phyloP scores from a whole-genome alignment of 2,113 vertebrate species.

The Sorex araneus region DNA sequence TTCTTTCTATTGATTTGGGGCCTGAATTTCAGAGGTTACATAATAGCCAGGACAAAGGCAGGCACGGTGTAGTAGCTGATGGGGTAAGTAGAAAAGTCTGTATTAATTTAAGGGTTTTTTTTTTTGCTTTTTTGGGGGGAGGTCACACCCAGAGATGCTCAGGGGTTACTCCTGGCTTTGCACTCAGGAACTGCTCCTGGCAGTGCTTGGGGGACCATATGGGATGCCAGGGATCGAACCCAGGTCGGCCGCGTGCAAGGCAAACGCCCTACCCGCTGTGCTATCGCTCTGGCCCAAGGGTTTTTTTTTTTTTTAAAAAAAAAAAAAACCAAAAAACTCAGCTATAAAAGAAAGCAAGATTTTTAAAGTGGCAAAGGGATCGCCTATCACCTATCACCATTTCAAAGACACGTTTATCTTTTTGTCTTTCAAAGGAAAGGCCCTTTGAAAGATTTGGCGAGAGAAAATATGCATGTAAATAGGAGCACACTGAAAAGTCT shows the following conservation, averaged over 20 bases:
- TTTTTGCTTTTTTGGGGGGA: too few species aligned
- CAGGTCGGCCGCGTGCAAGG: too few species aligned
- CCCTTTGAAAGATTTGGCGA: conserved; percentile 84
- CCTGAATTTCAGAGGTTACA: conserved; percentile 46
- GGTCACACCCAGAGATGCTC: too few species aligned
- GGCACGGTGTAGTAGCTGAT: too few species aligned
- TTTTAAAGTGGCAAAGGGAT: conserved; percentile 84
- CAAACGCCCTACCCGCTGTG: too few species aligned
- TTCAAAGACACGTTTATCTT: conserved; percentile 88
- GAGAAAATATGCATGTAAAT: conserved; percentile 86
- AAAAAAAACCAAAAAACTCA: conserved; percentile 76
- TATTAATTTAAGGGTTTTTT: conserved; percentile 85
- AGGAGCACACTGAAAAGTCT: conserved; percentile 74
- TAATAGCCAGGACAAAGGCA: conserved; percentile 1
- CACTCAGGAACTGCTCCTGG: too few species aligned
- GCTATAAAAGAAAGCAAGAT: conserved; percentile 72
- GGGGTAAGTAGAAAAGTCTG: conserved; percentile 16
- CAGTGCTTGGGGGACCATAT: too few species aligned
- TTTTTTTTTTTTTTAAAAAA: too few species aligned
- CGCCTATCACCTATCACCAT: conserved; percentile 84
- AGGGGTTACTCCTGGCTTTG: too few species aligned
- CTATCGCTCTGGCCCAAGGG: too few species aligned
- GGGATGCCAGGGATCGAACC: too few species aligned
- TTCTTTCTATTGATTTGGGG: conserved; percentile 59
- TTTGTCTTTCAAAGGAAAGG: conserved; percentile 85